Base-by-base conservation (phyloP, 2,888 invertebrate species). In the Drosophila imparisetae region DNA sequence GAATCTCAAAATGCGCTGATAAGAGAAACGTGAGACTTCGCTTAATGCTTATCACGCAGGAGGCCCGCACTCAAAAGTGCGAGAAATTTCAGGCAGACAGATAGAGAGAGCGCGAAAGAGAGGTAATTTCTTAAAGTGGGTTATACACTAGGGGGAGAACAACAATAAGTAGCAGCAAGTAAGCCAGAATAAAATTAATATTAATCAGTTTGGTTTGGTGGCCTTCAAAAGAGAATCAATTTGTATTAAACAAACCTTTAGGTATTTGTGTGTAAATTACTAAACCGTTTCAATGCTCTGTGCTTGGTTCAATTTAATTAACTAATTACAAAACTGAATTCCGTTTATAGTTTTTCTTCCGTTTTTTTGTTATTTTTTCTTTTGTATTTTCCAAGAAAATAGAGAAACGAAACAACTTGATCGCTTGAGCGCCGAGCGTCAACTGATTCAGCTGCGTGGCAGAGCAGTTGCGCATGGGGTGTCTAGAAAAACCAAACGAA, bases 341-440 rank as follows among this genome's bases (percentile, higher is more conserved):
- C 48, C 38, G 42, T 42, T 36, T 40, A 42, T 58, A 67, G 58
- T 67, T 60, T 69, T 55, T 38, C 24, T 48, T 32, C 1, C 10
- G 36, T 64, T 55, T 15, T 45, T 45, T 24, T 24, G 15, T 45
- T 45, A 40, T 59, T n/a, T 42, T 45, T 59, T 45, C 0, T 13
- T 27, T 38, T n/a, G n/a, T 27, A 7, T 55, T 49, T n/a, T 27
- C n/a, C 10, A 58, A 36, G 55, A 61, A 68, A 49, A 21, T 57
- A 45, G 10, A 53, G 24, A 53, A 53, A 42, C 53, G 30, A 62
- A 71, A 72, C 88, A 80, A 90, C 90, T 80, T 89, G 89, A 91
- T 91, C 90, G 81, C 78, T 83, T 78, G 76, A 80, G 70, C 74
- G 77, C 62, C 79, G 81, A 89, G 77, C 80, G 84, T 74, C 79